phyloP scores from a whole-genome alignment of 1,140 invertebrate species.

The Eubasilissa regina region DNA sequence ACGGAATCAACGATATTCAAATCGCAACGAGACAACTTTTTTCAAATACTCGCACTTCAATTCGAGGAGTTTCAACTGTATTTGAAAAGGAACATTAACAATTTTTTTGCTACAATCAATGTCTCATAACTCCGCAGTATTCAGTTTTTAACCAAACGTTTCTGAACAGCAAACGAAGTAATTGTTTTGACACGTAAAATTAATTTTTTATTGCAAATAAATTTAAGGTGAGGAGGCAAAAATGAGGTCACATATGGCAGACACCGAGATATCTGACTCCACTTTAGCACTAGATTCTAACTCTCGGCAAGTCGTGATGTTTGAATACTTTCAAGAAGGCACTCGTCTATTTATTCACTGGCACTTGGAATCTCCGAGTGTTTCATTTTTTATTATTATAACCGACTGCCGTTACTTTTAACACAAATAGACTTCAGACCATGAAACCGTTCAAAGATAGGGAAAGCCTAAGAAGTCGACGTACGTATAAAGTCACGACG shows the following conservation, averaged over 20 bases:
- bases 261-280: not conserved
- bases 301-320: not conserved
- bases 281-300: not conserved
- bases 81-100: too few relatives aligned
- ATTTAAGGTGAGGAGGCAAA: not conserved
- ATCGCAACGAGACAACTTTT: too few relatives aligned
- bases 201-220: not conserved
- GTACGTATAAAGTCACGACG: not conserved
- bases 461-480: not conserved
- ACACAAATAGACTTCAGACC: not conserved
- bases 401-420: too few relatives aligned
- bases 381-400: not conserved
- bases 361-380: not conserved
- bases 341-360: not conserved
- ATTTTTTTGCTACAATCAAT: too few relatives aligned
- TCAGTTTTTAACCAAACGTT: not conserved
- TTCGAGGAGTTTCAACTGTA: too few relatives aligned
- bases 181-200: not conserved
- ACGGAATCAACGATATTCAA: not conserved
- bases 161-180: not conserved
- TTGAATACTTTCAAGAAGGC: slow-evolving; percentile 14
- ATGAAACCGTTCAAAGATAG: not conserved
- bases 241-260: slow-evolving; percentile 1
- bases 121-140: too few relatives aligned
- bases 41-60: too few relatives aligned